Base-by-base conservation (phyloP, 2,888 invertebrate species). In the Caenorhabditis sp. region DNA sequence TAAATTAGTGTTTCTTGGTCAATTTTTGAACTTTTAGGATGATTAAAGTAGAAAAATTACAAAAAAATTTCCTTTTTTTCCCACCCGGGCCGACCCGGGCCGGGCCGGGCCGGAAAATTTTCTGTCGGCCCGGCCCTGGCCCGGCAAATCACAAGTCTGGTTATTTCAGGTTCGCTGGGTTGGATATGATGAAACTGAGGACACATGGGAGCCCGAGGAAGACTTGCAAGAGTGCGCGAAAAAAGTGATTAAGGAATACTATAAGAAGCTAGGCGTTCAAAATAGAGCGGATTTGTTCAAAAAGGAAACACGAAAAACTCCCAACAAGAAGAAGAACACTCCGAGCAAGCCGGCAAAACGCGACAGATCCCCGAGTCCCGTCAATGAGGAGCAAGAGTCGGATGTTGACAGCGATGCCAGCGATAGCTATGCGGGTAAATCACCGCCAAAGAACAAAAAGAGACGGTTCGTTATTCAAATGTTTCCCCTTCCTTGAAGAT, bases 121-220 rank as follows among this genome's bases (percentile, higher is more conserved):
- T n/a, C n/a, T n/a, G n/a, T n/a, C n/a, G n/a, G n/a, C n/a, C n/a
- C n/a, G n/a, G n/a, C n/a, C n/a, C n/a, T n/a, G n/a, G n/a, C n/a
- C n/a, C n/a, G n/a, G n/a, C n/a, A n/a, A n/a, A n/a, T n/a, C n/a
- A n/a, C n/a, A n/a, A n/a, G n/a, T n/a, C n/a, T n/a, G n/a, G n/a
- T n/a, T n/a, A n/a, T n/a, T n/a, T 64, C 24, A 85, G 82, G 87
- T 89, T 10, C 85, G 89, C 7, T 89, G 89, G 89, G 41, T 61
- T 22, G 86, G 86, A 12, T 89, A 86, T 59, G 85, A 81, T 0
- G 35, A 70, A 7, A 81, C 75, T 1, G 84, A 88, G 12, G 89
- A 89, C 58, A 86, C 86, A 0, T 89, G 87, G 87, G 89, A 89
- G 66, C 89, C 89, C 2, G 85, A 85, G 35, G 68, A 63, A 14